phyloP scores from a whole-genome alignment of 1,140 invertebrate species.

The Brachionus rotundiformis region DNA sequence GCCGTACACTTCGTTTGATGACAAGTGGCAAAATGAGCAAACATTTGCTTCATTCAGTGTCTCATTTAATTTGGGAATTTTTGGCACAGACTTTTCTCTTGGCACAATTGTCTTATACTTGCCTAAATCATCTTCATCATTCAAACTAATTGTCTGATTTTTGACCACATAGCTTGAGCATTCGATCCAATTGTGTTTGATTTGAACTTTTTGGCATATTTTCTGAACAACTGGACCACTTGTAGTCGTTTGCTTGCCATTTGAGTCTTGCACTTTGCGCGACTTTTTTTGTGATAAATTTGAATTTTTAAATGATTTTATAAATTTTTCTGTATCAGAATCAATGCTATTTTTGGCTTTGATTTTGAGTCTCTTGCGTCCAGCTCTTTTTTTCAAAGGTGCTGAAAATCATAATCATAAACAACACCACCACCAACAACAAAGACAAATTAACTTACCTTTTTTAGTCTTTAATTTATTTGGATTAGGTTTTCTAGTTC shows the following conservation, averaged over 20 bases:
- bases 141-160: background rate
- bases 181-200: background rate
- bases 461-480: background rate
- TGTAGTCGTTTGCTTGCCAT: background rate
- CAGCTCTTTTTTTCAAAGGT: background rate
- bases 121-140: background rate
- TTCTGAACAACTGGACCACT: background rate
- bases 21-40: background rate
- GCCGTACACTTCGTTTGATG: background rate
- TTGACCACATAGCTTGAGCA: background rate
- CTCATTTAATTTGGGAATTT: background rate
- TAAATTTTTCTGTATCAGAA: slow-evolving; percentile 21
- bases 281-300: background rate
- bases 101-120: slow-evolving; percentile 3
- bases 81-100: background rate
- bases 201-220: background rate
- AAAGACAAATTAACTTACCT: background rate
- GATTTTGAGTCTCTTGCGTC: background rate
- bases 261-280: background rate
- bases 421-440: background rate
- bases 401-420: background rate
- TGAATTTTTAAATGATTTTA: slow-evolving; percentile 40
- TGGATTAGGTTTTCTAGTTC: background rate
- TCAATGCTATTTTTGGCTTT: background rate
- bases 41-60: background rate